Base-by-base conservation (phyloP, 1,140 invertebrate genomes). In the Lasioglossum baleicum region DNA sequence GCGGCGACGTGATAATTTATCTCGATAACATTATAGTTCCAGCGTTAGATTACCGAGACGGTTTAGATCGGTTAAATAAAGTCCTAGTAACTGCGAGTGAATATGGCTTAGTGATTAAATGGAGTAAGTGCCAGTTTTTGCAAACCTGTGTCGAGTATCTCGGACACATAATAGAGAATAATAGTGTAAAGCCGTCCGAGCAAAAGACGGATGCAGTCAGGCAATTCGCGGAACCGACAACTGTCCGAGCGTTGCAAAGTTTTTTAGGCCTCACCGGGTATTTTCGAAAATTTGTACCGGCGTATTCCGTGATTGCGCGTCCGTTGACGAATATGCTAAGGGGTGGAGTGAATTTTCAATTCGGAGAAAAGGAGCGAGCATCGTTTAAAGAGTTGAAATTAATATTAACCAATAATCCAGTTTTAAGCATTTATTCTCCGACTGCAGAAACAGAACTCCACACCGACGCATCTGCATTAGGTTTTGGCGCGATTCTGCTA, bases 71-170 rank as follows among this genome's bases (percentile, higher is more conserved):
- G 26, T 44, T 78, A 35, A 44, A 60, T 0, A 51, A 78, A 20
- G 35, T 78, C n/a, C 65, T 78, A 15, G 7, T 31, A 10, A 48
- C 26, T 0, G 35, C 76, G 0, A 44, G 17, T 11, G 10, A 20
- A 11, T 26, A 78, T n/a, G 22, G 20, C 4, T 44, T 78, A 11
- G 56, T 15, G 42, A 71, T 66, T 10, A 20, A 51, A 17, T n/a
- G 71, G 7, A 68, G 66, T 35, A 78, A 78, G 17, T 78, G 61
- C 15, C 31, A 15, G 8, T 78, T 78, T 6, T 20, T 48, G 15
- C 64, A 80, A 7, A 35, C 10, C 17, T 11, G 67, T 3, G 22
- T 68, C 5, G 42, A 31, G 0, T 73, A 80, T 56, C 51, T 80
- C 0, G 70, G 71, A 2, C 56, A 35, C 35, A 35, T 35, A 35